Evolutionary conservation across 2,113 vertebrate genomes (phyloP).

Genomic region (Eulemur rufifrons): DNA sequence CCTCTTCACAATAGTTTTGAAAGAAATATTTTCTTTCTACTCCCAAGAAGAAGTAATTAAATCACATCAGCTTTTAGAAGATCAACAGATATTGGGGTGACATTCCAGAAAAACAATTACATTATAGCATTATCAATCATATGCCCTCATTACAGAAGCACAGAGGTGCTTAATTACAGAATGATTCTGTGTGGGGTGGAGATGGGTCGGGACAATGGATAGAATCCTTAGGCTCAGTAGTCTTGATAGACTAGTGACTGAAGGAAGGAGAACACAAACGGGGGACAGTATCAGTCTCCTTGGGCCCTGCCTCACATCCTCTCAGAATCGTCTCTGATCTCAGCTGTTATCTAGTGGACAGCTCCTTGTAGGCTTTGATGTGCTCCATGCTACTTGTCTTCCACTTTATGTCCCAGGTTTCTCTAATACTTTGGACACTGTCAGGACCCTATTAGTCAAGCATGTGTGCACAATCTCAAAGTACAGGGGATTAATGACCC

Average conservation of each 20-base stretch:
- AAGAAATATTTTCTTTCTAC: background rate
- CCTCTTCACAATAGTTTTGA: background rate
- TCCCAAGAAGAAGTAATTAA: background rate
- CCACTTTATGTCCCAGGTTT: background rate
- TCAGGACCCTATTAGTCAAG: background rate
- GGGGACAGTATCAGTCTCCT: too few relatives aligned
- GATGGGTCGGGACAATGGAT: background rate
- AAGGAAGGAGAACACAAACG: background rate
- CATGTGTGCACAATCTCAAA: background rate
- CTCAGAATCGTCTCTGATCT: background rate
- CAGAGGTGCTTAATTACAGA: background rate
- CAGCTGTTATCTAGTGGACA: background rate
- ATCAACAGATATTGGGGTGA: background rate
- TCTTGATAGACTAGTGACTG: background rate
- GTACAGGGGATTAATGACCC: background rate
- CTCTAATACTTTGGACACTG: background rate
- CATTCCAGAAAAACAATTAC: background rate
- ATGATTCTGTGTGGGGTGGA: background rate
- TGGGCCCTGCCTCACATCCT: background rate
- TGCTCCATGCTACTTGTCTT: background rate
- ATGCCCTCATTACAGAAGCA: background rate
- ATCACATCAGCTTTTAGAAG: background rate
- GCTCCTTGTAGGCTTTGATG: background rate
- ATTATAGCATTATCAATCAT: background rate
- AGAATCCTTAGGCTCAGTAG: background rate